Conservation (phyloP, 2,797 vertebrate genomes). For the Limosa lapponica region DNA sequence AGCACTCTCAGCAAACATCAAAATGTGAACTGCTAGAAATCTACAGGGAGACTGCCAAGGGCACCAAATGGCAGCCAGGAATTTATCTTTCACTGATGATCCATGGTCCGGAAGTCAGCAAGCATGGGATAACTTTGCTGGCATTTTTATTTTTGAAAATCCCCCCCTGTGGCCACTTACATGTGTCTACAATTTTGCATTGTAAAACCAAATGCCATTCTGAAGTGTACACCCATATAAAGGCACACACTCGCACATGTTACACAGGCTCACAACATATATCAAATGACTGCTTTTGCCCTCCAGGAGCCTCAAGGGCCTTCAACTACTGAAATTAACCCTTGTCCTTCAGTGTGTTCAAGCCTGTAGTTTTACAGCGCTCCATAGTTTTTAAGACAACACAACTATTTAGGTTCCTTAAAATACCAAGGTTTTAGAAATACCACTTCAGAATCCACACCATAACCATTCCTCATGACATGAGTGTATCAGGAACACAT, state of each 20-base stretch:
- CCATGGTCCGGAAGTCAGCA: constrained; percentile 1
- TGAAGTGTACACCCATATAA: not conserved
- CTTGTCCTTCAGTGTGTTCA: not conserved
- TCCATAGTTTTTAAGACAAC: not conserved
- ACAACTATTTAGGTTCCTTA: not conserved
- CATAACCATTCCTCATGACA: not conserved
- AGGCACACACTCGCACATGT: not conserved
- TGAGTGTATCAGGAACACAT: not conserved
- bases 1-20: constrained; percentile 11
- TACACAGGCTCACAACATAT: not conserved
- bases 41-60: not conserved
- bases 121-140: not conserved
- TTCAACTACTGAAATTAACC: not conserved
- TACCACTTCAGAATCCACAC: not conserved
- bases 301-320: not conserved
- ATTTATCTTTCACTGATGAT: constrained; percentile 15
- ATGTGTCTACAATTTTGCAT: not conserved
- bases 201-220: constrained; percentile 9
- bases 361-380: not conserved
- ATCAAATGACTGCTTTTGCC: not conserved
- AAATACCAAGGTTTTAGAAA: not conserved
- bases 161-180: not conserved
- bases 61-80: not conserved
- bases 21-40: constrained; percentile 11
- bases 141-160: constrained; percentile 32